Percentiles rank a stretch among this genome's conserved stretches.
Evolutionary conservation across 2,113 vertebrate species (phyloP).

Genomic region (Pyxicephalus adspersus): DNA sequence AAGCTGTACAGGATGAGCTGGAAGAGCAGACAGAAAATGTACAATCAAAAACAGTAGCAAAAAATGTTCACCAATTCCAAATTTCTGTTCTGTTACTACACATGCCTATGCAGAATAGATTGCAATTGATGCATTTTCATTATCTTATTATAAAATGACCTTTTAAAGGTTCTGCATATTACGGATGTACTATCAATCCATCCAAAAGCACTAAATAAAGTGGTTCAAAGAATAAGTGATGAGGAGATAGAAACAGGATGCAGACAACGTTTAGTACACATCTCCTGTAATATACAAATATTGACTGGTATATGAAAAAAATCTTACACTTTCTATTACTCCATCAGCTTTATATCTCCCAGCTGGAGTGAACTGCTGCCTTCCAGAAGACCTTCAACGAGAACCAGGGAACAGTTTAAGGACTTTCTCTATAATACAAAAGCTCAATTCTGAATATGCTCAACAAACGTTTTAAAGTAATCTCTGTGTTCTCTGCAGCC

Average conservation of each 20-base stretch:
- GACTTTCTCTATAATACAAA: too few relatives aligned
- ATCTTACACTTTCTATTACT: slow-evolving; percentile 86
- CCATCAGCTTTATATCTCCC: slow-evolving; percentile 89
- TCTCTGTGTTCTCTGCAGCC: too few relatives aligned
- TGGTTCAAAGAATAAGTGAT: not conserved
- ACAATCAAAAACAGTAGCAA: not conserved
- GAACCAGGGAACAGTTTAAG: not conserved
- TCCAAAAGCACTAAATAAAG: not conserved
- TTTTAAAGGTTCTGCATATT: too few relatives aligned
- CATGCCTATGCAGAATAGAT: not conserved
- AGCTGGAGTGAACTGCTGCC: slow-evolving; percentile 81
- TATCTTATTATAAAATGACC: not conserved
- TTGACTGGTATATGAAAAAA: slow-evolving; percentile 21
- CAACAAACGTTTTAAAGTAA: too few relatives aligned
- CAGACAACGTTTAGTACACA: not conserved
- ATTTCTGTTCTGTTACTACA: not conserved
- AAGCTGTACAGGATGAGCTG: slow-evolving; percentile 78
- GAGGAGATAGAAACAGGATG: not conserved
- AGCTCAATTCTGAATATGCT: too few relatives aligned
- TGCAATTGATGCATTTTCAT: not conserved
- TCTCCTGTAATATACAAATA: not conserved
- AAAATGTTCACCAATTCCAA: not conserved
- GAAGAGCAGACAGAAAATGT: slow-evolving; percentile 35
- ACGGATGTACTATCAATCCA: not conserved
- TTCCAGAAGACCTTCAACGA: slow-evolving; percentile 80